These are phyloP conservation scores for Pedetes capensis DNA, from an alignment of 2,113 vertebrate species.

Conservation along the genomic window DNA sequence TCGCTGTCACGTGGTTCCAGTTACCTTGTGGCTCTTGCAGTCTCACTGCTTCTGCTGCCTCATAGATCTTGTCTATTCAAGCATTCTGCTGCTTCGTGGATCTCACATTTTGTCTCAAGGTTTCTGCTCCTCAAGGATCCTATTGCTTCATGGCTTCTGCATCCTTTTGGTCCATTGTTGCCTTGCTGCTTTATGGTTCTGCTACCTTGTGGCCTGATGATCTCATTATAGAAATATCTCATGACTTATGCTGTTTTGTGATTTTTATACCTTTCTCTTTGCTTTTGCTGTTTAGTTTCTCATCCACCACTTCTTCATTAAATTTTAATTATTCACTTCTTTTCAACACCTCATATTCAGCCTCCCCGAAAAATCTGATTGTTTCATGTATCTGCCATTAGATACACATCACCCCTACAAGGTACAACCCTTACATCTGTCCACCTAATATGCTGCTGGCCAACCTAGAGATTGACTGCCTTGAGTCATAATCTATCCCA, in stretches of 20 bases:
- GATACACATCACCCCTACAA: background rate
- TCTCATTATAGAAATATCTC: conserved; percentile 1
- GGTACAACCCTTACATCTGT: background rate
- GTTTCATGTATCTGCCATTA: conserved; percentile 2
- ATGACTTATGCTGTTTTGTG: background rate
- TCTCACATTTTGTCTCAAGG: conserved; percentile 19
- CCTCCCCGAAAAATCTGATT: background rate
- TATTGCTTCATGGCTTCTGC: conserved; percentile 41
- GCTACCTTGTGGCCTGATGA: conserved; percentile 24
- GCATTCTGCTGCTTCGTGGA: conserved; percentile 8
- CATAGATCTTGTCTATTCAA: background rate
- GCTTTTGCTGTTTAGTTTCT: conserved; percentile 43
- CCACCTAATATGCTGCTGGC: background rate
- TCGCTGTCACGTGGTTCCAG: background rate
- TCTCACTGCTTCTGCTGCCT: background rate
- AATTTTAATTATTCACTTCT: conserved; percentile 41
- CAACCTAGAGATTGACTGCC: background rate
- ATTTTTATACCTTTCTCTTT: conserved; percentile 42
- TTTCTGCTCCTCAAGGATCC: conserved; percentile 22
- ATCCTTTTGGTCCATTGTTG: background rate
- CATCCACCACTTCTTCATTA: background rate
- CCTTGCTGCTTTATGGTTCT: conserved; percentile 45
- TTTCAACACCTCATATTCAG: conserved; percentile 8
- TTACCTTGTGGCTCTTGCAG: background rate
- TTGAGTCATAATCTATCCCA: background rate